Conservation (phyloP, 1,140 invertebrate species). For the Trichonephila inaurata region DNA sequence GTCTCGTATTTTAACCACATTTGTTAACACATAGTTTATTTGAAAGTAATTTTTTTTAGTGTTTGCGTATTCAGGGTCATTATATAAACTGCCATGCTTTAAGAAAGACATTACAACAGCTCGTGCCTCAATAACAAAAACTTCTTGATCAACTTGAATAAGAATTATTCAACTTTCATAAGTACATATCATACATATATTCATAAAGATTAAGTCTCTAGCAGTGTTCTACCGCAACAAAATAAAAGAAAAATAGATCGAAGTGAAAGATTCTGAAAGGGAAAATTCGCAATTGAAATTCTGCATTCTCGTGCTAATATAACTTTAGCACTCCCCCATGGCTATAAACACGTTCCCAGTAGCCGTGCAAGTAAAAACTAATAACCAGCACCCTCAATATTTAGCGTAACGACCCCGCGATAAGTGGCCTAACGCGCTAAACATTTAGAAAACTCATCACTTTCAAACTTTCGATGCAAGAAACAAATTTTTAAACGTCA, state of each 20-base stretch:
- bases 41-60: no score
- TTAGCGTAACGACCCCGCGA: slow-evolving; percentile 24
- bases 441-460: slow-evolving; percentile 33
- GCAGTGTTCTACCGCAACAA: neutral
- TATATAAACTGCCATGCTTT: no score
- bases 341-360: neutral
- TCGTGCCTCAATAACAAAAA: no score
- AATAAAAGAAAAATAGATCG: neutral
- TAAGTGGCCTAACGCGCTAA: neutral
- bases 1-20: no score
- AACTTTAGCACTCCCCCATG: neutral
- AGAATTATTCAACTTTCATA: neutral
- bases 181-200: neutral
- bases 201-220: neutral
- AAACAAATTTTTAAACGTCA: slow-evolving; percentile 43
- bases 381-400: neutral
- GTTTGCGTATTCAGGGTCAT: no score
- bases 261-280: neutral
- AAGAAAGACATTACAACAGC: no score
- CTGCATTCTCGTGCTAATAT: neutral
- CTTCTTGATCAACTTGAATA: no score
- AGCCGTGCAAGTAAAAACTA: slow-evolving; percentile 17
- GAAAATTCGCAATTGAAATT: neutral
- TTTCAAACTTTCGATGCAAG: slow-evolving; percentile 39
- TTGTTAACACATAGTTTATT: no score